Base-by-base conservation (phyloP, 2,888 invertebrate genomes). In the Calliopum simillimum region DNA sequence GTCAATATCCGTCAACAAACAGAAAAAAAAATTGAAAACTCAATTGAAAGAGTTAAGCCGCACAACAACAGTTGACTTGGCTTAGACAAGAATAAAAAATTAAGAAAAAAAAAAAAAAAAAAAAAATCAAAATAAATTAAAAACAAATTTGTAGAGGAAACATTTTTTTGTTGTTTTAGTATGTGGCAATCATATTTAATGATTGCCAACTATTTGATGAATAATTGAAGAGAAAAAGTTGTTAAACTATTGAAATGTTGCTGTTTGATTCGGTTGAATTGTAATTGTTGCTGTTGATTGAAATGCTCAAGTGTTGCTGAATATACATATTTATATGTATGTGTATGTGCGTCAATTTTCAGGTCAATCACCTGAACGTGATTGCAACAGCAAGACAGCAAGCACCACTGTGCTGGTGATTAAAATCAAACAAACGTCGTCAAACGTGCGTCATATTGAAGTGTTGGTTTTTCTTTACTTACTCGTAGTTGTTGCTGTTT, bases 171-270 rank as follows among this genome's bases (percentile, higher is more conserved):
- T n/a, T n/a, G n/a, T n/a, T n/a, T n/a, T n/a, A n/a, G 5, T 33
- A 56, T 55, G 65, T 44, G 65, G 55, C 65, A 55, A 55, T 46
- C 65, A 66, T 66, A 66, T 66, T 33, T 66, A 56, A 66, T 66
- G 63, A 63, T 63, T 47, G 33, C 49, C 47, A 61, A 62, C 47
- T 21, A 46, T 62, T 62, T 62, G n/a, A 62, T 62, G 62, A 62
- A 62, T 62, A 46, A 62, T 62, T 62, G 25, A 59, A 59, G 19
- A 41, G 43, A 14, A 1, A 43, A 11, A 59, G 43, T 33, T 8
- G 33, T 33, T 33, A 33, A 33, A 6, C 4, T 33, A 33, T 33
- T 33, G 33, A 33, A 33, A 33, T 33, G 33, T 33, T 33, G 33
- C 8, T 33, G 33, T 33, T 33, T 33, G 5, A 25, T 25, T 33